A percentile compares a stretch with the other conserved stretches of the same genome.
Evolutionary conservation across 2,797 vertebrate genomes (phyloP).

Genomic region (Ctenopoma kingsleyae): DNA sequence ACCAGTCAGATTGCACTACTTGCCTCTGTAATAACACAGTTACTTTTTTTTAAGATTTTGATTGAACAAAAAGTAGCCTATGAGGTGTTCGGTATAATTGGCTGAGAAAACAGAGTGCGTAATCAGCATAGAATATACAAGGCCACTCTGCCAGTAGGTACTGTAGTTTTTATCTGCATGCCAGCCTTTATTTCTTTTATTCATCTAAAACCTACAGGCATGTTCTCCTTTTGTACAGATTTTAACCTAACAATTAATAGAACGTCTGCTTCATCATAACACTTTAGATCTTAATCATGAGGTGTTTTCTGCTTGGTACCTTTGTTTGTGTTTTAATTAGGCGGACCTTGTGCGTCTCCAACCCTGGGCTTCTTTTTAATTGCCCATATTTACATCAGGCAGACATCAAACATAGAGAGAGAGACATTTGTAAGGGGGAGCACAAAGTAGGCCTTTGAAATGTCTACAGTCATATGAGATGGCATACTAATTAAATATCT

Average conservation of each 20-base stretch:
- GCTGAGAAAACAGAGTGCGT: slow-evolving; percentile 39
- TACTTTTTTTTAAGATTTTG: slow-evolving; percentile 47
- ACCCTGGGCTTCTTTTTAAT: slow-evolving; percentile 94
- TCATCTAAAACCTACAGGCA: slow-evolving; percentile 88
- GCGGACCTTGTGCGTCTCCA: slow-evolving; percentile 92
- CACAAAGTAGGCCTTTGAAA: slow-evolving; percentile 95
- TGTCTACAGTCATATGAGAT: slow-evolving; percentile 93
- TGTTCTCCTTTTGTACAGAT: slow-evolving; percentile 88
- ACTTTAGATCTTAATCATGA: slow-evolving; percentile 95
- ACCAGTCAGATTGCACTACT: slow-evolving; percentile 47
- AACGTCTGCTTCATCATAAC: slow-evolving; percentile 92
- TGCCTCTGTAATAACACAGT: slow-evolving; percentile 45
- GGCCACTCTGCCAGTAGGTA: slow-evolving; percentile 69
- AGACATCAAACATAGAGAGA: slow-evolving; percentile 93
- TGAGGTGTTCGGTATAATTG: slow-evolving; percentile 64
- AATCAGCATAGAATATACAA: slow-evolving; percentile 69
- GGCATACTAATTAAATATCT: slow-evolving; percentile 94
- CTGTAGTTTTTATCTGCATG: slow-evolving; percentile 68
- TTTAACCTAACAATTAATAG: slow-evolving; percentile 93
- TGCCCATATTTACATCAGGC: slow-evolving; percentile 95
- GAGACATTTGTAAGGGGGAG: slow-evolving; percentile 93
- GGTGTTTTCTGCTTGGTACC: slow-evolving; percentile 90
- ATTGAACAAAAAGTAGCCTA: slow-evolving; percentile 59
- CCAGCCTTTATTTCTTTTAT: slow-evolving; percentile 76
- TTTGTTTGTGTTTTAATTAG: slow-evolving; percentile 99